Evolutionary conservation across 2,797 vertebrate genomes (phyloP).

Genomic region (Craterocephalus amniculus): DNA sequence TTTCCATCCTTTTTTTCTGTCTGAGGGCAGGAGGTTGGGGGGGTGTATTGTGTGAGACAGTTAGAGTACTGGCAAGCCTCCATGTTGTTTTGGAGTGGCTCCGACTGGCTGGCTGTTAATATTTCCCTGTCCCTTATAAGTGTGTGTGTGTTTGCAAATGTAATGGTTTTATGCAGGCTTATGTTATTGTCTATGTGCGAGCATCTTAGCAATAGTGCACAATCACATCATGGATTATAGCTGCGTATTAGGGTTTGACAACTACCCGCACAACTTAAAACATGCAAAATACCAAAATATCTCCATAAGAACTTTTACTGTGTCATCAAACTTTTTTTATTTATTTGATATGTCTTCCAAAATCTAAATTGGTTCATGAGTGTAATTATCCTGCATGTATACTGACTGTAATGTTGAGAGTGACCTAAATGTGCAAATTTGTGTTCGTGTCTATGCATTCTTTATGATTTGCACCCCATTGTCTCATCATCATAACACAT

Average conservation of each 20-base stretch:
- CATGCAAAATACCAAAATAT: not conserved
- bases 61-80: conserved; percentile 11
- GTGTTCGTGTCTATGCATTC: not conserved
- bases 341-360: not conserved
- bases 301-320: not conserved
- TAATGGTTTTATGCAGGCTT: not conserved
- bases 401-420: not conserved
- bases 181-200: not conserved
- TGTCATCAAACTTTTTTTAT: not conserved
- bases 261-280: not conserved
- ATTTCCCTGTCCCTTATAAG: not conserved
- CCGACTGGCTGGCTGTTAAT: not conserved
- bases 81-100: conserved; percentile 14
- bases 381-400: not conserved
- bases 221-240: not conserved
- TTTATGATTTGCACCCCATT: not conserved
- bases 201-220: not conserved
- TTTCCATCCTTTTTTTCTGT: not conserved
- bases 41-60: conserved; percentile 4
- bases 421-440: not conserved
- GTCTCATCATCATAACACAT: conserved; percentile 12
- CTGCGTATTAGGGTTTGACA: not conserved
- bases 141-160: not conserved
- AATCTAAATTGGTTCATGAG: not conserved
- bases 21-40: not conserved